A percentile compares a stretch with the other conserved stretches of the same genome.
phyloP scores from a whole-genome alignment of 2,113 vertebrate species.

The Phocoena phocoena region DNA sequence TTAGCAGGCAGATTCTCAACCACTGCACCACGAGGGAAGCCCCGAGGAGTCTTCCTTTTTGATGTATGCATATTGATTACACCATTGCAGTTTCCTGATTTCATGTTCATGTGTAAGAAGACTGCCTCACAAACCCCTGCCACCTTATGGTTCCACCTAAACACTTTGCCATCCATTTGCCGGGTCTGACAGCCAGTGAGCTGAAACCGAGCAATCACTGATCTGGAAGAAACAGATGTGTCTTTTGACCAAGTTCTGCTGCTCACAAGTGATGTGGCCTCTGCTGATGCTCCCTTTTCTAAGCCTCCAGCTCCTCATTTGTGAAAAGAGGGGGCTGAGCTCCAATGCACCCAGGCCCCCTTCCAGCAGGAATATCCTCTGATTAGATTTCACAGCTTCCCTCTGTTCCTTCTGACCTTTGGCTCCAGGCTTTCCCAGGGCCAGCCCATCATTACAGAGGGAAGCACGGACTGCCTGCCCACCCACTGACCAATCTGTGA shows the following conservation, averaged over 20 bases:
- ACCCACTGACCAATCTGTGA: background rate
- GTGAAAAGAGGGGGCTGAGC: slow-evolving; percentile 3
- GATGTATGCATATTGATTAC: background rate
- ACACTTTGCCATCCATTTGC: background rate
- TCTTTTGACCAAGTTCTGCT: background rate
- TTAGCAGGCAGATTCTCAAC: no score
- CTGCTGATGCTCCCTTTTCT: background rate
- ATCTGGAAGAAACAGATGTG: background rate
- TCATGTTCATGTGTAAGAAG: background rate
- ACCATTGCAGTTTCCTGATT: background rate
- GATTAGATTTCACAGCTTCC: slow-evolving; percentile 48
- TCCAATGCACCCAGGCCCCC: background rate
- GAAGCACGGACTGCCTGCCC: background rate
- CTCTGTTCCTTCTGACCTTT: slow-evolving; percentile 45
- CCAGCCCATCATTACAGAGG: slow-evolving; percentile 7
- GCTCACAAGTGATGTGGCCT: background rate
- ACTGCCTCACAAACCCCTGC: background rate
- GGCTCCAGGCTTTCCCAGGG: background rate
- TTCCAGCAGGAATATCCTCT: background rate
- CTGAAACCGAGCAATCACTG: background rate
- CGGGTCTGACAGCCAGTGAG: background rate
- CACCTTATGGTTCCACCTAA: background rate
- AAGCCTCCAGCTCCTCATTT: background rate
- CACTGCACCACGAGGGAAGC: no score
- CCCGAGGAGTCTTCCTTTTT: background rate